Conservation (phyloP, 1,140 invertebrate species). For the Diorhabda carinulata region DNA sequence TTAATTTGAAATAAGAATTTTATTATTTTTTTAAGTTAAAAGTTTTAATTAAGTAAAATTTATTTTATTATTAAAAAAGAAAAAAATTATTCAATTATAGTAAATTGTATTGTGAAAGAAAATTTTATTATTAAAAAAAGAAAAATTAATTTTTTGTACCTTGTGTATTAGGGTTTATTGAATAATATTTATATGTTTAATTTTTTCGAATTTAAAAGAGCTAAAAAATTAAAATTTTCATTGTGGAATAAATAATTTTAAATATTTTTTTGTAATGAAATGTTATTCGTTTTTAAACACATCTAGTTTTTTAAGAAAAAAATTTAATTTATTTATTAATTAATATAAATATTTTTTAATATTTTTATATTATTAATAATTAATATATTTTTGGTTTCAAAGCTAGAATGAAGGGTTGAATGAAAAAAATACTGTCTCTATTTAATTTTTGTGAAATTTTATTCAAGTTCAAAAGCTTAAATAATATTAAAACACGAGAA, state of each 20-base stretch:
- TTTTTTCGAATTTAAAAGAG: constrained; percentile 55
- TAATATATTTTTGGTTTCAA: constrained; percentile 34
- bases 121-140: too few species aligned
- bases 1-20: too few species aligned
- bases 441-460: too few species aligned
- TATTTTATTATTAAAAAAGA: constrained; percentile 50
- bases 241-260: constrained; percentile 54
- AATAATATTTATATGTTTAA: constrained; percentile 41
- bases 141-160: too few species aligned
- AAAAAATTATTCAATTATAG: constrained; percentile 46
- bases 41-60: too few species aligned
- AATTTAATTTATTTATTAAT: constrained; percentile 54
- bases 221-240: constrained; percentile 52
- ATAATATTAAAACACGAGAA: too few species aligned
- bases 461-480: too few species aligned
- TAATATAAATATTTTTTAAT: constrained; percentile 48
- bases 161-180: too few species aligned
- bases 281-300: constrained; percentile 58
- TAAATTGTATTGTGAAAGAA: too few species aligned
- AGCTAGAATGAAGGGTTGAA: too few species aligned
- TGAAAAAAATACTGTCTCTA: too few species aligned
- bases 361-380: constrained; percentile 47
- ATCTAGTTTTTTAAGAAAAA: constrained; percentile 62
- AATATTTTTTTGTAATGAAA: constrained; percentile 58
- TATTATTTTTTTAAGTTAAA: too few species aligned